Conservation (phyloP, 2,797 vertebrate genomes). For the Danionella dracula region DNA sequence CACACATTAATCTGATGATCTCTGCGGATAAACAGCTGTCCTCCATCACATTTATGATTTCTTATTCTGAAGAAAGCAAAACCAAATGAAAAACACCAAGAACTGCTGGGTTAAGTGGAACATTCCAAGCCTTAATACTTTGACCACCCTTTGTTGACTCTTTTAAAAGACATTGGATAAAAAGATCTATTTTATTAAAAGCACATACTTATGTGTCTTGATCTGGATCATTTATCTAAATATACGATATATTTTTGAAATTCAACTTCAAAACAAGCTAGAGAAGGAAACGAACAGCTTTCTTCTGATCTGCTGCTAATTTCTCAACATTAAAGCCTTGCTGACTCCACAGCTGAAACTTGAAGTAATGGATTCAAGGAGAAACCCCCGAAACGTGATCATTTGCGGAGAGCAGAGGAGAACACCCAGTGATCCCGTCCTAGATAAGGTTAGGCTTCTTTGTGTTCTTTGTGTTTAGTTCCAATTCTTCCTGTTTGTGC, state of each 20-base stretch:
- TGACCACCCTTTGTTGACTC: conserved; percentile 24
- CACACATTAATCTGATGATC: conserved; percentile 51
- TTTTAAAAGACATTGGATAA: too few species aligned
- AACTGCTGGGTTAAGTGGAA: not conserved
- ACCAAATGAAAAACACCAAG: not conserved
- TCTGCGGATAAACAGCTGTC: conserved; percentile 29
- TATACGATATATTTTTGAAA: not conserved
- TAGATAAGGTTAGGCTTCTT: conserved; percentile 55
- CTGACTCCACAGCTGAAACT: not conserved
- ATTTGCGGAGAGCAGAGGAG: conserved; percentile 22
- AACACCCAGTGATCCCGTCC: conserved; percentile 17
- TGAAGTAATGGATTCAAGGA: not conserved
- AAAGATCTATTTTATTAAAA: too few species aligned
- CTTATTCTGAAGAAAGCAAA: not conserved
- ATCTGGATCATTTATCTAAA: not conserved
- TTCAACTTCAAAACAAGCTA: too few species aligned
- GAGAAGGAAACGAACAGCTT: not conserved
- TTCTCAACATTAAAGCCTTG: conserved; percentile 13
- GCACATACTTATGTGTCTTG: not conserved
- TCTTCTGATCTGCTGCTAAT: not conserved
- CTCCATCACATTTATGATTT: not conserved
- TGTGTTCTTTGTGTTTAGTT: not conserved
- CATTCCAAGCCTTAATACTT: conserved; percentile 37
- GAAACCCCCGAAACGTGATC: not conserved
- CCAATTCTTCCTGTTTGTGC: too few species aligned